Evolutionary conservation across 2,797 vertebrate species (phyloP).

Genomic region (Onychomys arenicola): DNA sequence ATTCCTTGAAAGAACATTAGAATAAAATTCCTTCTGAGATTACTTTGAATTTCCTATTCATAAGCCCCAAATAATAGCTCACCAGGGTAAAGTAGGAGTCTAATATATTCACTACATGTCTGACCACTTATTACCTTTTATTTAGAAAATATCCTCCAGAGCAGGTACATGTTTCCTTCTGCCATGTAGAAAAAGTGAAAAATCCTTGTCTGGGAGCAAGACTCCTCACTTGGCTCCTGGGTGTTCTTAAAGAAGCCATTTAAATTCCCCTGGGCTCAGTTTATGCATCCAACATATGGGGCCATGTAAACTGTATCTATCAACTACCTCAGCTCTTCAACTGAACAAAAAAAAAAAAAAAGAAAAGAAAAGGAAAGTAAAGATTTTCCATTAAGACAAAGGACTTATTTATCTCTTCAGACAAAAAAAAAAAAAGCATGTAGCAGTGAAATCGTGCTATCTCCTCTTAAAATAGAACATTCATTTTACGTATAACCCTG

Average conservation of each 20-base stretch:
- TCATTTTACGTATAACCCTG: not conserved
- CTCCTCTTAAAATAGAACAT: not conserved
- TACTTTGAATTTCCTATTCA: conserved; percentile 75
- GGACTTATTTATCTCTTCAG: conserved; percentile 48
- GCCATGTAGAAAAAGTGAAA: conserved; percentile 42
- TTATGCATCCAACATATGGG: conserved; percentile 30
- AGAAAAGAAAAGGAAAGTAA: not conserved
- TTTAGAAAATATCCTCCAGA: conserved; percentile 62
- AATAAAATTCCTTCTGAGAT: conserved; percentile 70
- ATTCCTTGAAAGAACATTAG: conserved; percentile 66
- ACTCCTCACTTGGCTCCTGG: not conserved
- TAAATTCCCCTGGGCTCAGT: conserved; percentile 39
- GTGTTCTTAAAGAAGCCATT: conserved; percentile 59
- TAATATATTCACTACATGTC: conserved; percentile 53
- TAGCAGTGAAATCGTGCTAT: not conserved
- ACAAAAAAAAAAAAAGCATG: not conserved
- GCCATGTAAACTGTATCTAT: not conserved
- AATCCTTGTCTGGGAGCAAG: conserved; percentile 29
- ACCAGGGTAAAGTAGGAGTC: conserved; percentile 47
- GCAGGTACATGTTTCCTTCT: conserved; percentile 42
- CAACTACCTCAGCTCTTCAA: not conserved
- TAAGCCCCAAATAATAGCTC: conserved; percentile 67
- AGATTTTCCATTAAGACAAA: not conserved
- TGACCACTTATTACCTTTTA: conserved; percentile 67
- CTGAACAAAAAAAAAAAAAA: not conserved